phyloP scores from a whole-genome alignment of 2,888 invertebrate species.

The Patella depressa region DNA sequence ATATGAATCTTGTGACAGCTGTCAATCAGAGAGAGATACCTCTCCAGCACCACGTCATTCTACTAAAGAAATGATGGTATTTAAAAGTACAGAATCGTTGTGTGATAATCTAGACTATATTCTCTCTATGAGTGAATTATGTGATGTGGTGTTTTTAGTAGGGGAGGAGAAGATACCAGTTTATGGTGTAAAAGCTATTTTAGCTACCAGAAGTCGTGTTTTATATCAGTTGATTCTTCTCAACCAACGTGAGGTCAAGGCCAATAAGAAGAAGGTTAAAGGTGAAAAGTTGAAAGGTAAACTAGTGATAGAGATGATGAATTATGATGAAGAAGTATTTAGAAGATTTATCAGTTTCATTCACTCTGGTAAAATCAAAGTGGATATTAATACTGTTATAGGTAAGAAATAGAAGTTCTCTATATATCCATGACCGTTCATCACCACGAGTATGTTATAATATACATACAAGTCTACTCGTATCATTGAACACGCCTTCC shows the following conservation, averaged over 20 bases:
- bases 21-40: neutral
- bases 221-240: neutral
- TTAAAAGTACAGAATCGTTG: slow-evolving; percentile 4
- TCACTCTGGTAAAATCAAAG: neutral
- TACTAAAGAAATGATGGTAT: neutral
- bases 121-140: neutral
- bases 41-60: neutral
- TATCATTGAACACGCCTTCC: too few relatives aligned
- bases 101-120: slow-evolving; percentile 4
- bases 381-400: neutral
- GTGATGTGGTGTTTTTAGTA: neutral
- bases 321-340: neutral
- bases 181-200: slow-evolving; percentile 5
- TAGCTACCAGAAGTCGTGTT: neutral
- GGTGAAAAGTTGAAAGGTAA: slow-evolving; percentile 6
- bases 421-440: too few relatives aligned
- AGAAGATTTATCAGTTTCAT: slow-evolving; percentile 5
- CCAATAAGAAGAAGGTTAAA: neutral
- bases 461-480: too few relatives aligned
- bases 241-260: neutral
- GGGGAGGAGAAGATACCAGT: neutral
- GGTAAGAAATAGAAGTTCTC: neutral
- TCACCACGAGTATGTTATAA: too few relatives aligned
- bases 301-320: neutral
- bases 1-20: neutral